Base-by-base conservation (phyloP, 1,140 invertebrate species). In the Aethina tumida region DNA sequence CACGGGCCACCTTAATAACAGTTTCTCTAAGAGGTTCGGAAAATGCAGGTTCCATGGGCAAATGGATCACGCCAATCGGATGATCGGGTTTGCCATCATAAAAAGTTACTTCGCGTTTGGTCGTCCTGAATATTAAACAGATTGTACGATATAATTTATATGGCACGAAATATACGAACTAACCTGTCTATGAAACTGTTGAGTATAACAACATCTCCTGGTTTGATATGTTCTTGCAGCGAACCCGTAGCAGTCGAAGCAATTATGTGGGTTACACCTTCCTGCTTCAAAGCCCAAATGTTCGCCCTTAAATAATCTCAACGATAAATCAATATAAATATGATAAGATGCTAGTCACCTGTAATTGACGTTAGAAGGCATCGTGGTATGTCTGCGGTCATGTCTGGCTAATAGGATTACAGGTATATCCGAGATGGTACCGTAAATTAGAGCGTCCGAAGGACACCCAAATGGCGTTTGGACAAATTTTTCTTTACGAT, bases 271-370 rank as follows among this genome's bases (percentile, higher is more conserved):
- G 90, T 96, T 57, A 93, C 97, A 0, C 91, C 90, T 33, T 75
- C 67, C 36, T 81, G 55, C 45, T 89, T 84, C 33, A 99, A 63
- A 1, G 94, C 92, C 81, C 88, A 94, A 28, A 99, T 81, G 60
- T 99, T 99, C 2, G 95, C 96, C 41, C 94, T 74, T 96, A 99
- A 64, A 99, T 99, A 0, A 99, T 73, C 50, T 79, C 74, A 14
- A 41, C 43, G n/a, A n/a, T n/a, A n/a, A n/a, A n/a, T n/a, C n/a
- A n/a, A n/a, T n/a, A n/a, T n/a, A n/a, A n/a, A n/a, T n/a, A n/a
- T n/a, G n/a, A 28, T 12, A 28, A 28, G 5, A 6, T 28, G 5
- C 10, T 6, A 28, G 5, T 5, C 26, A 10, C 39, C 92, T 74
- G 62, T 94, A 98, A 63, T 98, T 98, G 0, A 99, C 73, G 35